These are phyloP conservation scores for Rhorus exstirpatorius DNA, from an alignment of 2,888 invertebrate species.

Conservation along the genomic window DNA sequence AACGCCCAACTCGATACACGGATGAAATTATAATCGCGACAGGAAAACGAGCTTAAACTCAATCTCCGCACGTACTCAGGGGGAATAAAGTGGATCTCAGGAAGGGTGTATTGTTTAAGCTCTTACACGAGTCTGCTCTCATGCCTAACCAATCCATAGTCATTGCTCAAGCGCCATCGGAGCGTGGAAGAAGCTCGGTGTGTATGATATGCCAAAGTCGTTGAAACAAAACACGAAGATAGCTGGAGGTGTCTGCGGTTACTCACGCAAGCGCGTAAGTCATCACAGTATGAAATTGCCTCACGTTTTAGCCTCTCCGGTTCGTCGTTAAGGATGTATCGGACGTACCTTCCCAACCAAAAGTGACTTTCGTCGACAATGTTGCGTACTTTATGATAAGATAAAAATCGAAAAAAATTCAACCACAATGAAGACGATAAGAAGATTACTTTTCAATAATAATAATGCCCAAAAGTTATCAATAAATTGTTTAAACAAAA, in stretches of 20 bases:
- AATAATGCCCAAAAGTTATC: too few species aligned
- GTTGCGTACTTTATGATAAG: too few species aligned
- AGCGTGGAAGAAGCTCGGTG: neutral
- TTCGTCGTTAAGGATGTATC: too few species aligned
- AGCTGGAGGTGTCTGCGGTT: neutral
- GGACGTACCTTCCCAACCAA: too few species aligned
- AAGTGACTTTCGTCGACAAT: too few species aligned
- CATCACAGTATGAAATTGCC: conserved; percentile 27
- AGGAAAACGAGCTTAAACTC: conserved; percentile 1
- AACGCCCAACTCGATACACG: conserved; percentile 32
- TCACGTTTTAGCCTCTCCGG: neutral
- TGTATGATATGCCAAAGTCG: conserved; percentile 48
- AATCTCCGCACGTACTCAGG: neutral
- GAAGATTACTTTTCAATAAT: too few species aligned
- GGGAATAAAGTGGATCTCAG: conserved; percentile 8
- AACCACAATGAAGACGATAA: too few species aligned
- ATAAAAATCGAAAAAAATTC: too few species aligned
- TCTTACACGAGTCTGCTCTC: conserved; percentile 30
- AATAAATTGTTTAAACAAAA: too few species aligned
- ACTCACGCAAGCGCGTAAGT: neutral
- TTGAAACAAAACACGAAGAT: conserved; percentile 40
- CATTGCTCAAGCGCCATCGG: conserved; percentile 5
- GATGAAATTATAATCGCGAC: conserved; percentile 48
- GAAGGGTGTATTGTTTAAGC: conserved; percentile 12
- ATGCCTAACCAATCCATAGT: neutral